These are phyloP conservation scores for Conus ventricosus DNA, from an alignment of 1,140 invertebrate species.

Conservation along the genomic window DNA sequence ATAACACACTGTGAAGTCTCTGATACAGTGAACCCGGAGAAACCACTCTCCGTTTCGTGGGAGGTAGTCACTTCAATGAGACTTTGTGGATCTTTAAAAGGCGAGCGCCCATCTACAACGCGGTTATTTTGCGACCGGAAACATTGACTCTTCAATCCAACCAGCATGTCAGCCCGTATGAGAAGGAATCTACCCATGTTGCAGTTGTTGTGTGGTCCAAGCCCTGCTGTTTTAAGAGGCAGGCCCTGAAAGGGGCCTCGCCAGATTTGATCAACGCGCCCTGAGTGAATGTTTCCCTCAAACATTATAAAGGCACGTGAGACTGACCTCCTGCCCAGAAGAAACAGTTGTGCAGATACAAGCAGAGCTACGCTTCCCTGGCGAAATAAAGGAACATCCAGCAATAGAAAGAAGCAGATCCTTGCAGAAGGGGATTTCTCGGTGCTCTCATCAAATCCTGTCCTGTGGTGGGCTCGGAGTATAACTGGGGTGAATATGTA, in stretches of 20 bases:
- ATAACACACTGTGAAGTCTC: no score
- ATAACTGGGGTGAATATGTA: not conserved
- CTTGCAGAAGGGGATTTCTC: conserved; percentile 30
- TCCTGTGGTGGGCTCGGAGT: not conserved
- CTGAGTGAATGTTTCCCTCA: not conserved
- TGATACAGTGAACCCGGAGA: no score
- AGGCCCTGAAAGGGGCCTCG: not conserved
- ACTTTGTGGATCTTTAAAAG: no score
- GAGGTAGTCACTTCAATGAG: no score
- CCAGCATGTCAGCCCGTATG: not conserved
- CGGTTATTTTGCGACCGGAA: no score
- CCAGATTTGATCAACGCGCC: not conserved
- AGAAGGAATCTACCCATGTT: not conserved
- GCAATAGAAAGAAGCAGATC: not conserved
- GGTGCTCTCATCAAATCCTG: not conserved
- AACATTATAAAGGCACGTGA: not conserved
- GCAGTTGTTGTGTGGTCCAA: not conserved
- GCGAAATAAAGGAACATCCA: not conserved
- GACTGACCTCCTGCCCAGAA: not conserved
- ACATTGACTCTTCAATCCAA: no score
- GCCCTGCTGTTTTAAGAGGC: not conserved
- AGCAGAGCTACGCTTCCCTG: not conserved
- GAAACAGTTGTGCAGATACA: not conserved
- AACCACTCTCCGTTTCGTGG: no score
- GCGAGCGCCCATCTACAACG: no score